Evolutionary conservation across 2,888 invertebrate species (phyloP), one percentile per base, ranked within the genome.

Genomic region (Morpho achilles): DNA sequence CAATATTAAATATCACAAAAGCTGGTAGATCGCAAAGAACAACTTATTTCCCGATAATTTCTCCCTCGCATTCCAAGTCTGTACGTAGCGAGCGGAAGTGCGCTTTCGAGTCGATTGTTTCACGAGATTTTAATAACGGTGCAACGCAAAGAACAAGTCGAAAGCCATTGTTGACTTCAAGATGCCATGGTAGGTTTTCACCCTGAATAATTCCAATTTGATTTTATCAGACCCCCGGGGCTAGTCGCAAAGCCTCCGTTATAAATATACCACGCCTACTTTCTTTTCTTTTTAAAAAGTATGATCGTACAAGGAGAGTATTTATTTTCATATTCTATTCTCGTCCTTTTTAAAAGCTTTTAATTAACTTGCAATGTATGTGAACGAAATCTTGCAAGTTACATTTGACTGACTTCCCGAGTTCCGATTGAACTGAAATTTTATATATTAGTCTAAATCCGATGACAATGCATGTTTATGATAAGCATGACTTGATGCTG

Each of bases 91-190:
- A 70, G 65, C 82, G 87, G 87, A 88, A 90, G 89, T 87, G 84
- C 83, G 87, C 88, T 87, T 84, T 88, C 81, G 82, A 88, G 75
- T 89, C 88, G 87, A 90, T 90, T 89, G 89, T 87, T 89, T 77
- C 88, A 88, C 79, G 85, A 90, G 90, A 89, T 88, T 89, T 90
- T 90, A 90, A 90, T 90, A 89, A 89, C 89, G 83, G 82, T 87
- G 89, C 89, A 87, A 81, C 84, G 84, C 86, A 88, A 87, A 89
- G 88, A 83, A 77, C 78, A 75, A 80, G 81, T 79, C 82, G 80
- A 79, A 77, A 77, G 75, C 76, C 77, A 87, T 87, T 89, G 89
- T 88, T 81, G 84, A 84, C 85, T 81, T 84, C 80, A 83, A 87
- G 87, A 87, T 79, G 63, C 65, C 58, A 59, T 61, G 77, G 76